Evolutionary conservation across 2,797 vertebrate genomes (phyloP).

Genomic region (Brachyrhaphis roseni): DNA sequence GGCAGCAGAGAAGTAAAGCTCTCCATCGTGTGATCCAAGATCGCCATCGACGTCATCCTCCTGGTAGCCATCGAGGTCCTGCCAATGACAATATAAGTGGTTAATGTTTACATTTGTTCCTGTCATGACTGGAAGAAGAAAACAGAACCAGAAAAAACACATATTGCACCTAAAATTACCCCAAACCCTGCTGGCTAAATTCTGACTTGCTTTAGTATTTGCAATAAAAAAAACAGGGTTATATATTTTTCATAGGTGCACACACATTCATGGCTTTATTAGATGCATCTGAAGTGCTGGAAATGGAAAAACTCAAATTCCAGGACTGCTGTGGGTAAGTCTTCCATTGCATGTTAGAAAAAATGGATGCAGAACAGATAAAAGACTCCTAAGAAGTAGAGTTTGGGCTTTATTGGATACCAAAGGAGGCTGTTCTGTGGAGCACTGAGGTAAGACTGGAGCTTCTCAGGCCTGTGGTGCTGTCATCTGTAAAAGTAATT

Average conservation of each 20-base stretch:
- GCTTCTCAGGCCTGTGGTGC: too few relatives aligned
- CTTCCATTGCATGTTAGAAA: too few relatives aligned
- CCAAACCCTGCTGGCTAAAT: not conserved
- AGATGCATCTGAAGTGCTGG: too few relatives aligned
- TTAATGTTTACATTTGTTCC: not conserved
- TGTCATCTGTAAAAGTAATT: too few relatives aligned
- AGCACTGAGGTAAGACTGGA: too few relatives aligned
- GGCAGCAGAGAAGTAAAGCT: slow-evolving; percentile 51
- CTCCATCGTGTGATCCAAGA: not conserved
- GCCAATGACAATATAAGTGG: slow-evolving; percentile 18
- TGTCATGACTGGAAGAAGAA: not conserved
- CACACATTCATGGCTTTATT: too few relatives aligned
- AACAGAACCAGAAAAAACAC: not conserved
- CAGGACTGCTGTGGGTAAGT: not conserved
- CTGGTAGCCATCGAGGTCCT: slow-evolving; percentile 76
- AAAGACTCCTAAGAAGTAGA: not conserved
- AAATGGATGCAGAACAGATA: too few relatives aligned
- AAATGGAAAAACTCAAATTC: not conserved
- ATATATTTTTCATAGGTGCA: not conserved
- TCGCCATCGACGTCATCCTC: slow-evolving; percentile 54
- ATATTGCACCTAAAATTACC: not conserved
- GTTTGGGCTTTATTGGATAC: not conserved
- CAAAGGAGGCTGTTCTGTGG: too few relatives aligned
- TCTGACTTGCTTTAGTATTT: not conserved
- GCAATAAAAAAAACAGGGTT: not conserved